phyloP scores from a whole-genome alignment of 1,140 invertebrate genomes.

The Theocolax elegans region DNA sequence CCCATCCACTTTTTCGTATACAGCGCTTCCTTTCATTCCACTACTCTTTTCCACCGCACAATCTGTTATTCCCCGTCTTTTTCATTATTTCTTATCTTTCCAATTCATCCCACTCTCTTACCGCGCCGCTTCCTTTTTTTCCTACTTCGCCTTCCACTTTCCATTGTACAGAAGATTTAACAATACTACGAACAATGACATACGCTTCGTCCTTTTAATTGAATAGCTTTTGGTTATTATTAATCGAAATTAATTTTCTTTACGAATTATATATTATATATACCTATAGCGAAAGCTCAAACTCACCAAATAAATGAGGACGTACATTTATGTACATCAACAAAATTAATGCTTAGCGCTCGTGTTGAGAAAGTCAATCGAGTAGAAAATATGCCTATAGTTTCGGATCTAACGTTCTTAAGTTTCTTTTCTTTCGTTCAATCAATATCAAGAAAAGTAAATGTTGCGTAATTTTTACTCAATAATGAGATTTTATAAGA shows the following conservation, averaged over 20 bases:
- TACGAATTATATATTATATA: too few relatives aligned
- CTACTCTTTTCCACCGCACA: neutral
- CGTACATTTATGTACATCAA: too few relatives aligned
- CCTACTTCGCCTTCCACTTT: neutral
- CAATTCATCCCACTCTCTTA: constrained; percentile 20
- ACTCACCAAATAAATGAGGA: too few relatives aligned
- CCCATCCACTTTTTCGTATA: neutral
- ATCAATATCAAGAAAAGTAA: too few relatives aligned
- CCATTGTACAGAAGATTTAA: neutral
- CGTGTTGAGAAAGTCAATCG: too few relatives aligned
- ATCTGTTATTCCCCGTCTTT: constrained; percentile 34
- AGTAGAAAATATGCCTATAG: too few relatives aligned
- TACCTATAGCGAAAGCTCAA: too few relatives aligned
- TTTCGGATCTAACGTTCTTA: too few relatives aligned
- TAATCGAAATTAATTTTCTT: constrained; percentile 40
- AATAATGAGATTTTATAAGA: too few relatives aligned
- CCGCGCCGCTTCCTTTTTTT: constrained; percentile 17
- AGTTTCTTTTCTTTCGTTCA: too few relatives aligned
- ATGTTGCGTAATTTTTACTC: too few relatives aligned
- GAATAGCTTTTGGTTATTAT: constrained; percentile 11
- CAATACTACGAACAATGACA: neutral
- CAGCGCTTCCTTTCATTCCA: neutral
- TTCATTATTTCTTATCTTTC: constrained; percentile 41
- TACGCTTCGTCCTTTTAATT: constrained; percentile 8
- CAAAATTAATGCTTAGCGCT: too few relatives aligned